phyloP scores from a whole-genome alignment of 2,113 vertebrate species.

The Grammomys dolichurus region DNA sequence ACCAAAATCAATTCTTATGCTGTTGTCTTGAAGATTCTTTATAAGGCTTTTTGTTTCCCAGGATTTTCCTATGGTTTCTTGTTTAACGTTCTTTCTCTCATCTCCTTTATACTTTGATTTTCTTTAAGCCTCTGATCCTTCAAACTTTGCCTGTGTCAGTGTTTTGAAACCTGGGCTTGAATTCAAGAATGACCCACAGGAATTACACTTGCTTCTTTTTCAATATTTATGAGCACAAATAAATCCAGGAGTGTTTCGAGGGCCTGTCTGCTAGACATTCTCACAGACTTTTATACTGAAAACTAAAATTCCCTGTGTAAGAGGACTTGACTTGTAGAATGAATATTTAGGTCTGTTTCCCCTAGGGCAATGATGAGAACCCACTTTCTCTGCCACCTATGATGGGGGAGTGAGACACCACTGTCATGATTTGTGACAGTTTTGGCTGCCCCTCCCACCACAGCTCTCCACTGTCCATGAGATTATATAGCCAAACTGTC shows the following conservation, averaged over 20 bases:
- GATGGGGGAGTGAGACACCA: too few relatives aligned
- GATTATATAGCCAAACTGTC: not conserved
- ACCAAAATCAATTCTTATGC: not conserved
- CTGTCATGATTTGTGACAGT: not conserved
- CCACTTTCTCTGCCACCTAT: not conserved
- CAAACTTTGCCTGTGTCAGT: not conserved
- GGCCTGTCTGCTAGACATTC: not conserved
- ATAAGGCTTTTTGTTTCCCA: not conserved
- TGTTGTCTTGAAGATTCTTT: not conserved
- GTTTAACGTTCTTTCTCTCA: not conserved
- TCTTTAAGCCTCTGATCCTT: not conserved
- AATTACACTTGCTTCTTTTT: not conserved
- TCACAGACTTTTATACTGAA: not conserved
- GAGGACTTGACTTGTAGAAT: not conserved
- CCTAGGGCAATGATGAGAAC: not conserved
- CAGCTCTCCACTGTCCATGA: not conserved
- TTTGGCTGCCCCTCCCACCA: not conserved
- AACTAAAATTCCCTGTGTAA: not conserved
- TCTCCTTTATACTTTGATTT: not conserved
- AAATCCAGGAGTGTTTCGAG: not conserved
- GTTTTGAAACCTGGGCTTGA: not conserved
- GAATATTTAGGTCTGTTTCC: not conserved
- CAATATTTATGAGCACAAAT: slow-evolving; percentile 1
- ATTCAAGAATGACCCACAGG: not conserved
- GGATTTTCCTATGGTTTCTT: not conserved